A percentile compares a stretch with the other conserved stretches of the same genome.
These are phyloP conservation scores for Acanthococcus lagerstroemiae DNA, from an alignment of 2,888 invertebrate species.

Conservation along the genomic window DNA sequence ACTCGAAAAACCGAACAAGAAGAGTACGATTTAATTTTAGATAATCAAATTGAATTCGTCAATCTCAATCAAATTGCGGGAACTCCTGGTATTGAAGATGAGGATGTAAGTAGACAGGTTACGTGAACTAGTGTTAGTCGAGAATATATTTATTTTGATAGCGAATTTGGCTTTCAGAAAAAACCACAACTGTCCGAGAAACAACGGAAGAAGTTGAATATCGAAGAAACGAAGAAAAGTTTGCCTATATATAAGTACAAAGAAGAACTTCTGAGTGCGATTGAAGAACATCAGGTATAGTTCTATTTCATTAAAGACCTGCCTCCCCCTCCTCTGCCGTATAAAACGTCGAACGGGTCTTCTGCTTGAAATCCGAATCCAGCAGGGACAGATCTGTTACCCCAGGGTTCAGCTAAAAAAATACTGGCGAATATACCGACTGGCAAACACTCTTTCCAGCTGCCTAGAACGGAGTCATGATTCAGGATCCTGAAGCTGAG, in stretches of 20 bases:
- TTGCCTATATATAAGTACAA: slow-evolving; percentile 90
- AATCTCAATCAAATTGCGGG: slow-evolving; percentile 49
- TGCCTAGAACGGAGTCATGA: no score
- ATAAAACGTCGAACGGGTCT: no score
- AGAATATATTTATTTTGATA: not conserved
- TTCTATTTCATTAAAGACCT: no score
- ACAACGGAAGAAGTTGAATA: slow-evolving; percentile 63
- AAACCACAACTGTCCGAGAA: slow-evolving; percentile 52
- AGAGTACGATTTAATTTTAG: slow-evolving; percentile 85
- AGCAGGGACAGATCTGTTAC: no score
- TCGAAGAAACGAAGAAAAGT: slow-evolving; percentile 84
- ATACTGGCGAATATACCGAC: no score
- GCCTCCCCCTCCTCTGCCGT: no score
- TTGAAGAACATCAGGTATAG: slow-evolving; percentile 75
- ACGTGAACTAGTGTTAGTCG: not conserved
- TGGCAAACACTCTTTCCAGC: no score
- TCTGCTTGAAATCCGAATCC: no score
- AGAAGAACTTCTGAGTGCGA: slow-evolving; percentile 78
- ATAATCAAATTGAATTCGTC: slow-evolving; percentile 96
- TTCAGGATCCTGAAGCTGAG: no score
- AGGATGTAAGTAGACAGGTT: slow-evolving; percentile 25
- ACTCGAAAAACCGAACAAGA: slow-evolving; percentile 59
- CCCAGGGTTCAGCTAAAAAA: no score
- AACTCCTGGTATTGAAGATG: slow-evolving; percentile 51
- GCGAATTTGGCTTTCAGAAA: slow-evolving; percentile 35